Evolutionary conservation across 1,140 invertebrate genomes (phyloP).

Genomic region (Drosophila bocqueti): DNA sequence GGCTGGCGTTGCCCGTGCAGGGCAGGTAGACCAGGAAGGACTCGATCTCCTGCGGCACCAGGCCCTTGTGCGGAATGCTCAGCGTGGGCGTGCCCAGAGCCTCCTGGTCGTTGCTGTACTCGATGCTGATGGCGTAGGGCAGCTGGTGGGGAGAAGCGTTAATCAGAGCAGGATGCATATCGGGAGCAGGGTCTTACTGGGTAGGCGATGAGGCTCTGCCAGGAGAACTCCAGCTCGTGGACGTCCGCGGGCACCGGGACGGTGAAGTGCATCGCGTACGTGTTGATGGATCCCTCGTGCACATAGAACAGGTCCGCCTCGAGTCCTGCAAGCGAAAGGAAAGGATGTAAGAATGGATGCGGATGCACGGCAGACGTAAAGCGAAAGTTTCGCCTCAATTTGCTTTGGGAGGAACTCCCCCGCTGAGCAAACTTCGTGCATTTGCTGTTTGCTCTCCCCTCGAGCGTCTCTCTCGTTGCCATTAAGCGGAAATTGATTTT

Average conservation of each 20-base stretch:
- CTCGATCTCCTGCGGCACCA: conserved; percentile 90
- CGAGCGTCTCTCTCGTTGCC: conserved; percentile 26
- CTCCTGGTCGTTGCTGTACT: conserved; percentile 90
- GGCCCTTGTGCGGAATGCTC: conserved; percentile 91
- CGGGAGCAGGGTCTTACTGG: conserved; percentile 87
- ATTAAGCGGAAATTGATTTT: conserved; percentile 78
- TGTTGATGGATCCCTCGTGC: conserved; percentile 94
- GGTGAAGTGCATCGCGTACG: conserved; percentile 94
- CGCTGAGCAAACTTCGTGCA: conserved; percentile 71
- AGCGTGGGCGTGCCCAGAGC: conserved; percentile 91
- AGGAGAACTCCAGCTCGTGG: conserved; percentile 94
- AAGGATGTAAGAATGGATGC: neutral
- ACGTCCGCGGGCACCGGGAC: conserved; percentile 93
- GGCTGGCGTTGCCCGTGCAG: conserved; percentile 89
- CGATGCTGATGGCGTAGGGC: conserved; percentile 91
- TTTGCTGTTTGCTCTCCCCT: conserved; percentile 67
- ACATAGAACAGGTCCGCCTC: conserved; percentile 93
- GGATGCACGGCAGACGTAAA: conserved; percentile 63
- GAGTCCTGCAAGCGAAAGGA: conserved; percentile 87
- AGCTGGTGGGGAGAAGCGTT: conserved; percentile 86
- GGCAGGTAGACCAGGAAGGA: conserved; percentile 92
- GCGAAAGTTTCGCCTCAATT: conserved; percentile 74
- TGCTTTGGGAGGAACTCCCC: conserved; percentile 40
- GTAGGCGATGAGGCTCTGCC: conserved; percentile 91
- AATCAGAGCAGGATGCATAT: conserved; percentile 55